These are phyloP conservation scores for Rousettus leschenaultii DNA, from an alignment of 2,113 vertebrate species.

Conservation along the genomic window DNA sequence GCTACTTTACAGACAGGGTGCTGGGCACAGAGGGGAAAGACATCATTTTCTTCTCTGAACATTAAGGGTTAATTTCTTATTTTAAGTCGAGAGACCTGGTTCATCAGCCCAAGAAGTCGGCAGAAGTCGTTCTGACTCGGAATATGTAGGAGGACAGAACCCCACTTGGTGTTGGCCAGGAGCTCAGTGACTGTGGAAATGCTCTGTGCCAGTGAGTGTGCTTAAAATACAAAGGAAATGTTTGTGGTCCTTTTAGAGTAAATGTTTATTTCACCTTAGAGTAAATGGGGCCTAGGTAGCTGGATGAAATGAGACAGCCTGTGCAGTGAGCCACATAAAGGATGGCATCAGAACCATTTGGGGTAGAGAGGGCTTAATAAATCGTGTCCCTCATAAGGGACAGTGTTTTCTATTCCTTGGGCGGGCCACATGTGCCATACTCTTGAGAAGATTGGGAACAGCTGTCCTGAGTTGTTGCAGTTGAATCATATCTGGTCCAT, in stretches of 20 bases:
- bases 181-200: neutral
- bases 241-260: neutral
- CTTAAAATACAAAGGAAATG: neutral
- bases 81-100: neutral
- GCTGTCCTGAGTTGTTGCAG: neutral
- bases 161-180: neutral
- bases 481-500: slow-evolving; percentile 42
- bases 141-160: neutral
- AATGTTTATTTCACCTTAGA: slow-evolving; percentile 39
- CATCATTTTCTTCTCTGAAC: neutral
- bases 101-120: neutral
- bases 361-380: slow-evolving; percentile 26
- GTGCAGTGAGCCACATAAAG: neutral
- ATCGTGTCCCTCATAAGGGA: slow-evolving; percentile 12
- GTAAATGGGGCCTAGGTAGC: neutral
- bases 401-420: slow-evolving; percentile 28
- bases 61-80: neutral
- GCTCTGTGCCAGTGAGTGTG: neutral
- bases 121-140: neutral
- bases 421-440: slow-evolving; percentile 40
- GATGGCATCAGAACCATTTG: neutral
- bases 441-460: slow-evolving; percentile 54
- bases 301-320: neutral
- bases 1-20: neutral
- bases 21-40: neutral